Percentiles rank a stretch among this genome's conserved stretches.
Conservation (phyloP, 2,797 vertebrate genomes). For the Galaxias olidus region DNA sequence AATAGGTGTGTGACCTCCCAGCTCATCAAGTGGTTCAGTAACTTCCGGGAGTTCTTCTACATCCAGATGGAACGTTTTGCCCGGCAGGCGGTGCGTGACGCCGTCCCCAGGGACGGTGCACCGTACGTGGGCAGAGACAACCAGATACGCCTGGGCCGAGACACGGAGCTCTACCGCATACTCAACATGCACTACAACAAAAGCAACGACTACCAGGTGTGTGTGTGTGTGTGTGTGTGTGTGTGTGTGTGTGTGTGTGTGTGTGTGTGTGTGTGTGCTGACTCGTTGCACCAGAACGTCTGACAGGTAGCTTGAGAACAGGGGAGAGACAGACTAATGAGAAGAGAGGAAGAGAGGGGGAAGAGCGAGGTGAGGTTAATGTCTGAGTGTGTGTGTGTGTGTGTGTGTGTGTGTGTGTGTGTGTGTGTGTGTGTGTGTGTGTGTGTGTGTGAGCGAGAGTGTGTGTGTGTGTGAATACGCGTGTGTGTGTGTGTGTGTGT, state of each 20-base stretch:
- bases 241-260: not conserved
- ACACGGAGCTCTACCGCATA: constrained; percentile 80
- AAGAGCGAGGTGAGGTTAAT: too few species aligned
- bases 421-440: constrained; percentile 1
- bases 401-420: constrained; percentile 3
- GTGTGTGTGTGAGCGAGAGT: too few species aligned
- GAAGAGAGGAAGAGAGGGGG: too few species aligned
- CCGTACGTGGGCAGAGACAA: constrained; percentile 55
- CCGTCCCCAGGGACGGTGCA: constrained; percentile 54
- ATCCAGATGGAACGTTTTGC: constrained; percentile 86
- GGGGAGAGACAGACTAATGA: too few species aligned
- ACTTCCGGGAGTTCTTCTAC: constrained; percentile 86
- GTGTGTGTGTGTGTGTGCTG: not conserved
- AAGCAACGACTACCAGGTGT: constrained; percentile 81
- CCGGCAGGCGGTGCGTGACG: constrained; percentile 68
- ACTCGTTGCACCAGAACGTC: too few species aligned
- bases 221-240: constrained; percentile 6
- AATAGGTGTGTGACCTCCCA: constrained; percentile 83
- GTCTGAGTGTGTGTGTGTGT: not conserved
- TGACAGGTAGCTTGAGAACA: too few species aligned
- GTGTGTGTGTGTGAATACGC: too few species aligned
- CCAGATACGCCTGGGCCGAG: constrained; percentile 70
- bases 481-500: constrained; percentile 6
- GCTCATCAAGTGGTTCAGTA: constrained; percentile 87
- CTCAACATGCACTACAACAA: constrained; percentile 85